Percentiles rank a stretch among this genome's conserved stretches.
Evolutionary conservation across 2,797 vertebrate genomes (phyloP).

Genomic region (Mastacembelus armatus): DNA sequence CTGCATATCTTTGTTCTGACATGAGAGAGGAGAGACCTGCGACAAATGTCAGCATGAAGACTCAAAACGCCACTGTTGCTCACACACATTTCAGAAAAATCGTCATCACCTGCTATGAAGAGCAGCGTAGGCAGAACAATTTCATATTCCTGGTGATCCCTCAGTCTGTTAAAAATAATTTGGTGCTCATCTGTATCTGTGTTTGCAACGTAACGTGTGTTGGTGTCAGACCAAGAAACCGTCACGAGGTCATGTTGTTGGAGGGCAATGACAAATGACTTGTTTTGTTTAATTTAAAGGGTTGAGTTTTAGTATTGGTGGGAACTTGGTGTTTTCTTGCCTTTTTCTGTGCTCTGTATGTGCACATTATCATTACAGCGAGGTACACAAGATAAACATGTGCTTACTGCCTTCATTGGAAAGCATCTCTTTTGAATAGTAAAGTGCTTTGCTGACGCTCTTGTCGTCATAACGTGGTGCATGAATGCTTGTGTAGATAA

Average conservation of each 20-base stretch:
- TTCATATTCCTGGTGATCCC: background rate
- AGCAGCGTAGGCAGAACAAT: background rate
- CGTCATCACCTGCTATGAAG: background rate
- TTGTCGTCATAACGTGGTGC: constrained; percentile 51
- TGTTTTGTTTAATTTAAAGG: background rate
- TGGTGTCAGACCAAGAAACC: background rate
- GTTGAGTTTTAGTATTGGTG: background rate
- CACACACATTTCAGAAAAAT: no score
- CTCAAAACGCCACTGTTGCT: no score
- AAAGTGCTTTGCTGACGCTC: constrained; percentile 45
- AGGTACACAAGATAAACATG: constrained; percentile 35
- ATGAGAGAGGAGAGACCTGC: no score
- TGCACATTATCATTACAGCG: constrained; percentile 22
- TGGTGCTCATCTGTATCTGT: background rate
- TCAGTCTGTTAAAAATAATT: background rate
- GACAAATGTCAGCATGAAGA: no score
- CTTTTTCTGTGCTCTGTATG: background rate
- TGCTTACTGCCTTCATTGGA: constrained; percentile 35
- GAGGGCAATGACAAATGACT: background rate
- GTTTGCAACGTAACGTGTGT: no score
- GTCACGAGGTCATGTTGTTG: no score
- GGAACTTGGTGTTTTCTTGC: background rate
- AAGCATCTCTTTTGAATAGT: constrained; percentile 33
- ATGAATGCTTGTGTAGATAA: constrained; percentile 62
- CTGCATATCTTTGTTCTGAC: no score